Conservation (phyloP, 2,113 vertebrate genomes). For the Leuciscus idus region DNA sequence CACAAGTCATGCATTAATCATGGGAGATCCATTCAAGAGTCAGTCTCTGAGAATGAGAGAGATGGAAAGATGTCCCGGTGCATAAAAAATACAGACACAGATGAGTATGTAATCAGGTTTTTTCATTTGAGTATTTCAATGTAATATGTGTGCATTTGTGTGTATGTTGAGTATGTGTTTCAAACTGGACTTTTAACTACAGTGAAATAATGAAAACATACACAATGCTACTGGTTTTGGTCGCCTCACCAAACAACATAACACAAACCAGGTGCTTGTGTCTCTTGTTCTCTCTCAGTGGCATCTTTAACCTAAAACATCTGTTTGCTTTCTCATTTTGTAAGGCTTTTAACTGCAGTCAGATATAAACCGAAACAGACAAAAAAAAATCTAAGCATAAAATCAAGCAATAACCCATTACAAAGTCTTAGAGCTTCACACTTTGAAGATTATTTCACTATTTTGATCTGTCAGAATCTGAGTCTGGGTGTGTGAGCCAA, state of each 20-base stretch:
- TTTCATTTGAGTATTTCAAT: not conserved
- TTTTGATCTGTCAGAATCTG: not conserved
- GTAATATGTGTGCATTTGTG: not conserved
- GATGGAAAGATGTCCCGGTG: not conserved
- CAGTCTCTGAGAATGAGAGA: not conserved
- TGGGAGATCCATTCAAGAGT: constrained; percentile 20
- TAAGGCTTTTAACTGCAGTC: constrained; percentile 15
- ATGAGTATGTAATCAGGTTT: not conserved
- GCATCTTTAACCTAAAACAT: constrained; percentile 30
- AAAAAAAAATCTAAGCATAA: not conserved
- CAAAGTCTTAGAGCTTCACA: not conserved
- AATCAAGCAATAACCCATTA: constrained; percentile 1
- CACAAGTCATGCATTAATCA: constrained; percentile 28
- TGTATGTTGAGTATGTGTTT: not conserved
- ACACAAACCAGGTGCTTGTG: constrained; percentile 29
- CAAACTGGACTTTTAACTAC: not conserved
- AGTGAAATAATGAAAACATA: not conserved
- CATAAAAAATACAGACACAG: not conserved
- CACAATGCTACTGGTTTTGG: constrained; percentile 28
- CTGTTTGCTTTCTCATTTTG: constrained; percentile 21
- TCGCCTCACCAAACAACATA: constrained; percentile 23
- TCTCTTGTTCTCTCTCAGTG: not conserved
- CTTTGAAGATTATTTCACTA: constrained; percentile 12
- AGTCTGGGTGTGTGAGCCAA: not conserved
- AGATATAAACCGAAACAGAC: not conserved